A percentile compares a stretch with the other conserved stretches of the same genome.
These are phyloP conservation scores for Meleagris gallopavo DNA, from an alignment of 2,113 vertebrate genomes.

Conservation along the genomic window DNA sequence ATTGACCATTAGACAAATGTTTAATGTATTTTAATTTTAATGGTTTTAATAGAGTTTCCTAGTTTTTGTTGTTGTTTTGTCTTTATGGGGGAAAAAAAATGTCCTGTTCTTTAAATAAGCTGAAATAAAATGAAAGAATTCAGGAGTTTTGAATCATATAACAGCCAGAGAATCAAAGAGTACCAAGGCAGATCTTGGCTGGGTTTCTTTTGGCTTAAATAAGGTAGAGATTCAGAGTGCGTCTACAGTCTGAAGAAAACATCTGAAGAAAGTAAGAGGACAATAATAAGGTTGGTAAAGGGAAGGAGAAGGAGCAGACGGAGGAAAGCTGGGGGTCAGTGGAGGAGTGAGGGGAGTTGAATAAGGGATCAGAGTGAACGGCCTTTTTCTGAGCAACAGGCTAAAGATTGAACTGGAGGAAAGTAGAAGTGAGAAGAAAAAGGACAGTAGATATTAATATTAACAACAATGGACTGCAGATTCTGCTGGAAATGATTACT, in stretches of 20 bases:
- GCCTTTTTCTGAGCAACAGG: background rate
- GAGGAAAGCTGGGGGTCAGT: background rate
- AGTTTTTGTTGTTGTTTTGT: background rate
- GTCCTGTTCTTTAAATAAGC: rapidly evolving
- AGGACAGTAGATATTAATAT: background rate
- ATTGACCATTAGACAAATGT: background rate
- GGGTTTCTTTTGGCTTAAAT: background rate
- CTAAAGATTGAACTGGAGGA: background rate
- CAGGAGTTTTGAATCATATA: background rate
- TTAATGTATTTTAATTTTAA: background rate
- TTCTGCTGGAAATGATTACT: background rate
- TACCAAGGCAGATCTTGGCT: background rate
- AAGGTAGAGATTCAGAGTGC: background rate
- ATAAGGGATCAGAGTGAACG: background rate
- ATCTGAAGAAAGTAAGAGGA: background rate
- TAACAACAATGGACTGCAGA: background rate
- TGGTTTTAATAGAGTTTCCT: too few species aligned
- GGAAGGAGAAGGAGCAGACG: background rate
- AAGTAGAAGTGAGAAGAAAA: background rate
- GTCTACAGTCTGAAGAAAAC: background rate
- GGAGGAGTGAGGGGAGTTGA: background rate
- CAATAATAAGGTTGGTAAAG: background rate
- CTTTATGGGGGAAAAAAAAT: too few species aligned
- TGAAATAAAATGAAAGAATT: background rate
- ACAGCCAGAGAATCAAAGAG: background rate